These are phyloP conservation scores for Sesia bembeciformis DNA, from an alignment of 2,888 invertebrate genomes.

Conservation along the genomic window DNA sequence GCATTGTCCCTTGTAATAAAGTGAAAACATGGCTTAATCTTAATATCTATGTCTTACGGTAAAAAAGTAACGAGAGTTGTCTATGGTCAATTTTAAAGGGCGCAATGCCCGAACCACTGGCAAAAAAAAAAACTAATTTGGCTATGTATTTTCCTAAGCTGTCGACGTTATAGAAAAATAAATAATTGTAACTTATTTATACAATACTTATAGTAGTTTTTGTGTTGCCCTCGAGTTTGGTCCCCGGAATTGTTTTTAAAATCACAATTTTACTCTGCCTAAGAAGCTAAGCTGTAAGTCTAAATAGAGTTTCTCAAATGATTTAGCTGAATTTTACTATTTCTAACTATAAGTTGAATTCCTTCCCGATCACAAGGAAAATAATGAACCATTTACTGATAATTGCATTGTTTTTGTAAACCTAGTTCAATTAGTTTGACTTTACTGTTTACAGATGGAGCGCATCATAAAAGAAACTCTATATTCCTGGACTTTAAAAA, in stretches of 20 bases:
- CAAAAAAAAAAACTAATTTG: constrained; percentile 19
- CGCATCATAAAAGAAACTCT: too few relatives aligned
- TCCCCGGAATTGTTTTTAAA: constrained; percentile 24
- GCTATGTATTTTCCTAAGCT: constrained; percentile 57
- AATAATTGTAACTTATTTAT: constrained; percentile 43
- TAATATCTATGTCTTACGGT: constrained; percentile 68
- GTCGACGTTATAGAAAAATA: constrained; percentile 43
- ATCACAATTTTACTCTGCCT: constrained; percentile 9
- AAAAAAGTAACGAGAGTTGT: constrained; percentile 56
- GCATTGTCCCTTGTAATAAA: constrained; percentile 60
- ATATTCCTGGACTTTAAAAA: too few relatives aligned
- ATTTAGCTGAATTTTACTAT: too few relatives aligned
- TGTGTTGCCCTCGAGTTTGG: constrained; percentile 31
- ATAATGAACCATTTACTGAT: too few relatives aligned
- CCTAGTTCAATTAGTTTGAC: too few relatives aligned
- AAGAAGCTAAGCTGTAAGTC: too few relatives aligned
- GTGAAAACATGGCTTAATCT: constrained; percentile 62
- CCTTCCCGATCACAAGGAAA: too few relatives aligned
- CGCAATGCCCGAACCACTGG: background rate
- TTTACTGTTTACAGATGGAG: too few relatives aligned
- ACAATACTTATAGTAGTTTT: constrained; percentile 2
- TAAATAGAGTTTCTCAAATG: too few relatives aligned
- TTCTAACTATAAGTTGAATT: too few relatives aligned
- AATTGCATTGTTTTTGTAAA: too few relatives aligned
- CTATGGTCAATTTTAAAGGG: constrained; percentile 35